phyloP scores from a whole-genome alignment of 2,797 vertebrate genomes.

The Scarus forsteni region DNA sequence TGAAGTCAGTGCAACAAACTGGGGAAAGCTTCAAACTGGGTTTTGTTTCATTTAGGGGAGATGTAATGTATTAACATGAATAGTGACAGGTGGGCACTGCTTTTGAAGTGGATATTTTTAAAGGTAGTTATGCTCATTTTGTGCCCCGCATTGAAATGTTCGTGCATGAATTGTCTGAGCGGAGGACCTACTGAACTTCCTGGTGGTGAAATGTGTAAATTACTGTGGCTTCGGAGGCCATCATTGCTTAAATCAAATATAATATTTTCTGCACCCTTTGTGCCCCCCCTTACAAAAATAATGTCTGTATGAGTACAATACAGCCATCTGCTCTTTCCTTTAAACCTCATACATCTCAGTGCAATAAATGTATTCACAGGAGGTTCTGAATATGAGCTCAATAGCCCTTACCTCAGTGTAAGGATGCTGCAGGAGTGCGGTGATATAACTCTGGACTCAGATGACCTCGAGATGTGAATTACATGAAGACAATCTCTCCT shows the following conservation, averaged over 20 bases:
- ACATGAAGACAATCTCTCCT: constrained; percentile 54
- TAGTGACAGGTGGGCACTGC: constrained; percentile 6
- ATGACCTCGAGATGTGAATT: constrained; percentile 44
- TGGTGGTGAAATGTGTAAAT: constrained; percentile 62
- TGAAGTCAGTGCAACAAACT: not conserved
- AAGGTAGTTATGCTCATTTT: not conserved
- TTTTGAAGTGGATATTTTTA: not conserved
- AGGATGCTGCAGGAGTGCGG: constrained; percentile 33
- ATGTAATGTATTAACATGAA: constrained; percentile 9
- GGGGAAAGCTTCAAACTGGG: constrained; percentile 3
- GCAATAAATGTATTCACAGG: constrained; percentile 72
- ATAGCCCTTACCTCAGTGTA: constrained; percentile 24
- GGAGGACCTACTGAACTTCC: constrained; percentile 53
- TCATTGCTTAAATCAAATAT: constrained; percentile 35
- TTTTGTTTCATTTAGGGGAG: not conserved
- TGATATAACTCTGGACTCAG: constrained; percentile 64
- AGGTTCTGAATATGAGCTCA: constrained; percentile 68
- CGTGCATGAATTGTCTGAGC: constrained; percentile 19
- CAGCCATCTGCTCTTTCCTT: constrained; percentile 45
- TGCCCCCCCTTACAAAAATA: constrained; percentile 29
- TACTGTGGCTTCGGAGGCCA: constrained; percentile 29
- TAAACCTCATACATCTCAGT: constrained; percentile 49
- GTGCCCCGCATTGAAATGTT: not conserved
- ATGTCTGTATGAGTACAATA: constrained; percentile 29
- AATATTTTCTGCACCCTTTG: constrained; percentile 37